Conservation (phyloP, 2,797 vertebrate species). For the Eulemur albifrons region DNA sequence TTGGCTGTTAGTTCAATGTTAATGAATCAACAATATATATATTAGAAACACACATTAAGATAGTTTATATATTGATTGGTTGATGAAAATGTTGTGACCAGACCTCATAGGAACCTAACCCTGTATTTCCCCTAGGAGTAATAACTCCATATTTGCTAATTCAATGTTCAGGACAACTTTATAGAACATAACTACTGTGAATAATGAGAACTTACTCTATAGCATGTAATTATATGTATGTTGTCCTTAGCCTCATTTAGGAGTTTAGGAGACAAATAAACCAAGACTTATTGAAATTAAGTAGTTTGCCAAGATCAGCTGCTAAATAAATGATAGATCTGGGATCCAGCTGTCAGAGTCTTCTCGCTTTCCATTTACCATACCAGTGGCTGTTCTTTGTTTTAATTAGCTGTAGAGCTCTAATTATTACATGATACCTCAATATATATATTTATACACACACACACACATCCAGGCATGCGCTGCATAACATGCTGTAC, state of each 20-base stretch:
- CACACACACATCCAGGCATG: not conserved
- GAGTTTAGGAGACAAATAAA: not conserved
- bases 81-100: not conserved
- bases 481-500: no score
- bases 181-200: not conserved
- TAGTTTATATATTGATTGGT: not conserved
- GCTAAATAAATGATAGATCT: not conserved
- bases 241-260: not conserved
- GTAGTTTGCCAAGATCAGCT: not conserved
- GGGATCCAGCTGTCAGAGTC: not conserved
- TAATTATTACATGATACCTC: not conserved
- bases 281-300: not conserved
- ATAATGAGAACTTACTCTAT: not conserved
- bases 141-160: not conserved
- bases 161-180: not conserved
- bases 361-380: not conserved
- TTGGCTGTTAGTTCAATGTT: not conserved
- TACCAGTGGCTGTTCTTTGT: not conserved
- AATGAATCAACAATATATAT: not conserved
- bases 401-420: not conserved
- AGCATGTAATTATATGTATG: not conserved
- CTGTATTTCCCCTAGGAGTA: not conserved
- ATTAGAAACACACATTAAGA: not conserved
- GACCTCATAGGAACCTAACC: not conserved
- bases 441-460: not conserved